Base-by-base conservation (phyloP, 2,888 invertebrate genomes). In the Pandemis cinnamomeana region DNA sequence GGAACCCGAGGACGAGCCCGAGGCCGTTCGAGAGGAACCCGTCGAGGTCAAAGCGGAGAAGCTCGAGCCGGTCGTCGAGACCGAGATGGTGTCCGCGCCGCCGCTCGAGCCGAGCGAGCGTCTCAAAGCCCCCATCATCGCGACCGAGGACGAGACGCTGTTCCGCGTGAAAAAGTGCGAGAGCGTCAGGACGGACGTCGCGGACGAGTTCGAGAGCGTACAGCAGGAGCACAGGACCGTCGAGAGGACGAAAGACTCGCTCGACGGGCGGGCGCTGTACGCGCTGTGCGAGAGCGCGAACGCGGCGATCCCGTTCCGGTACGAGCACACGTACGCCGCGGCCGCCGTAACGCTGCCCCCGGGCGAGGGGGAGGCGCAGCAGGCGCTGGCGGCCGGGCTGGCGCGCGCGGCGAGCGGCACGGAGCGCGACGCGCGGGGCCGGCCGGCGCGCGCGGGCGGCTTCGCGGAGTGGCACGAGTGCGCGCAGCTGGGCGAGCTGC, bases 391-490 rank as follows among this genome's bases (percentile, higher is more conserved):
- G n/a, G 75, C 78, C 77, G 87, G 77, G 44, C 77, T 83, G 41
- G 71, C 36, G 6, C 66, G 27, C 7, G 79, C 78, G 7, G 77
- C 67, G 13, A 76, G 55, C 41, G 62, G 15, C 15, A 77, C 78
- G 46, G 76, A 58, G 71, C 79, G 82, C 15, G 90, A 90, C 79
- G 81, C 71, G 72, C 79, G 91, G 41, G 88, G 86, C 46, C 86
- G 92, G 55, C 92, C 93, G 7, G 58, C 66, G 36, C 81, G 88
- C 4, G 79, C 86, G 3, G 74, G 78, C 15, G 95, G 95, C 85
- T 99, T 99, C 95, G 95, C 97, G 80, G 97, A 98, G 94, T 99
- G 99, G 98, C 97, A 98, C 91, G 97, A 98, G 94, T 96, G 97
- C 87, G 95, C 97, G 77, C 96, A 95, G 84, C 96, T 97, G 86